Evolutionary conservation across 2,888 invertebrate species (phyloP).

Genomic region (Aporophyla lueneburgensis): DNA sequence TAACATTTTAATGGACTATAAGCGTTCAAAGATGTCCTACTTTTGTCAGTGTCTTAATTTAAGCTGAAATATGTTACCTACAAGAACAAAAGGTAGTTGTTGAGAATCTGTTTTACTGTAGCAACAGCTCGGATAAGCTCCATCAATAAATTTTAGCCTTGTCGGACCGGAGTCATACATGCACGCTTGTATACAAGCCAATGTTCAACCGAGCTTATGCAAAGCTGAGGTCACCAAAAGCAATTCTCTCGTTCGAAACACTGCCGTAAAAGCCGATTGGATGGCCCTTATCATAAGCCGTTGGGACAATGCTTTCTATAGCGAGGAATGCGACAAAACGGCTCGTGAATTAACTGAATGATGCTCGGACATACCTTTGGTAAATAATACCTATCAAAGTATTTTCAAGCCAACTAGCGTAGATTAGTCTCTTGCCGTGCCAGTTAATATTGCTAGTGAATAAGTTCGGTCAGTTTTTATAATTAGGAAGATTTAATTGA

Average conservation of each 20-base stretch:
- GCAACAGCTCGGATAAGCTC: not conserved
- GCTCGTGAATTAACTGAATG: not conserved
- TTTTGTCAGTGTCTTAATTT: not conserved
- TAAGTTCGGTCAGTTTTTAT: not conserved
- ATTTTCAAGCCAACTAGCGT: not conserved
- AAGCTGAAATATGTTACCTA: not conserved
- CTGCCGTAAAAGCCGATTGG: not conserved
- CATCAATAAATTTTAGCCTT: not conserved
- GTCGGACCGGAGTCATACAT: not conserved
- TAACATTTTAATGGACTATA: too few relatives aligned
- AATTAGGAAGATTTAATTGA: not conserved
- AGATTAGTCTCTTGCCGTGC: not conserved
- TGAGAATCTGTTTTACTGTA: too few relatives aligned
- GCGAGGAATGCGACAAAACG: not conserved
- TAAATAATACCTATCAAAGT: not conserved
- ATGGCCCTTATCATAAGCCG: not conserved
- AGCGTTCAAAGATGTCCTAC: too few relatives aligned
- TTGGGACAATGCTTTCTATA: not conserved
- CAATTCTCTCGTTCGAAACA: not conserved
- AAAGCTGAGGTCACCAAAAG: not conserved
- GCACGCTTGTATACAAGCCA: not conserved
- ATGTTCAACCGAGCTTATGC: not conserved
- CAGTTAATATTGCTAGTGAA: not conserved
- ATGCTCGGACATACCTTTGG: not conserved
- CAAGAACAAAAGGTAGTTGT: too few relatives aligned